Percentiles rank a stretch among this genome's conserved stretches.
phyloP scores from a whole-genome alignment of 2,113 vertebrate species.

The Ardeotis arabs region DNA sequence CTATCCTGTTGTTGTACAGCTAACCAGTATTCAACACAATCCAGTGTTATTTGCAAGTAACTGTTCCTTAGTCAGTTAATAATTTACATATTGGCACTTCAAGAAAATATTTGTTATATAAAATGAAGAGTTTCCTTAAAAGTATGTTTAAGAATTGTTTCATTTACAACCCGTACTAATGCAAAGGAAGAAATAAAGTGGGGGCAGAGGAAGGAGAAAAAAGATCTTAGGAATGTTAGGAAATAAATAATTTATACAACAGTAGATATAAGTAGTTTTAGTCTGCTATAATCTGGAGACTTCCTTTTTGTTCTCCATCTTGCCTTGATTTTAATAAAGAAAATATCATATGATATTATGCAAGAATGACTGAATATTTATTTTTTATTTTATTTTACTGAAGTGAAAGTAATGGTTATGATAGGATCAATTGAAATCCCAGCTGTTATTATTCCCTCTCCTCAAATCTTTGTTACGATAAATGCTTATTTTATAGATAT shows the following conservation, averaged over 20 bases:
- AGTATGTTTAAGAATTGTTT: background rate
- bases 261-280: background rate
- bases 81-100: background rate
- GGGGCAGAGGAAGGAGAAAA: background rate
- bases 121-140: background rate
- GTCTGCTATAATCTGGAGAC: background rate
- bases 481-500: background rate
- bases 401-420: background rate
- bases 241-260: background rate
- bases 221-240: background rate
- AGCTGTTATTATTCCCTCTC: background rate
- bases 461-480: background rate
- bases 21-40: background rate
- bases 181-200: background rate
- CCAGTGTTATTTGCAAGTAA: background rate
- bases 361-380: background rate
- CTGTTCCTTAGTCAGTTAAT: background rate
- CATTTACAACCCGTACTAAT: background rate
- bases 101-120: background rate
- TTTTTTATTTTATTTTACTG: background rate
- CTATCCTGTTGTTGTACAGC: background rate
- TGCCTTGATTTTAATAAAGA: background rate
- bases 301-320: background rate
- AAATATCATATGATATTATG: background rate
- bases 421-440: background rate